Base-by-base conservation (phyloP, 2,113 vertebrate genomes). In the Rhodinocichla rosea region DNA sequence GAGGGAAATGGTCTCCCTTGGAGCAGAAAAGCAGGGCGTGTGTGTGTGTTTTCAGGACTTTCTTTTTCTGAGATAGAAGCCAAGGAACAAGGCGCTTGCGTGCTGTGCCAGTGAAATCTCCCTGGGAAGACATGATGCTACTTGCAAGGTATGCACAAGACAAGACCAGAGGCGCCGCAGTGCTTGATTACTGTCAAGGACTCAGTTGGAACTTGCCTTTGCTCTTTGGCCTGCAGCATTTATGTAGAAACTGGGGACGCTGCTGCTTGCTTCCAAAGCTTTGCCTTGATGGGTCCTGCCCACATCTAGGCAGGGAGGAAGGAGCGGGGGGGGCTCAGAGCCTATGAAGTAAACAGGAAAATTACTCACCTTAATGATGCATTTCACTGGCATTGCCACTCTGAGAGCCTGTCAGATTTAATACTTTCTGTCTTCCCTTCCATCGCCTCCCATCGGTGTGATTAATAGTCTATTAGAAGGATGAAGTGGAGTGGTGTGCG, bases 91-190 rank as follows among this genome's bases (percentile, higher is more conserved):
- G 89, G 68, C 2, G 20, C 85, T 87, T 95, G 86, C 90, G 42
- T 94, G 90, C 4, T 6, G 64, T 97, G 96, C 97, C 96, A 98
- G 98, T 98, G 98, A 98, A 99, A 98, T 97, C 95, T 98, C 98
- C 98, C 98, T 69, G 76, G 96, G 98, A 98, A 97, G 99, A 98
- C 99, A 98, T 99, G 99, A 99, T 98, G 96, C 97, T 98, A 99
- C 99, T 98, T 99, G 99, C 98, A 98, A 98, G 98, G 98, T 98
- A 99, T 99, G 99, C 98, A 97, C 96, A 97, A 98, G 99, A 99
- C 99, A 99, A 99, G 99, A 99, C 99, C 98, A 98, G 99, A 99
- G 99, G 99, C 99, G 99, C 99, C 99, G 98, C 97, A 97, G 96
- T 88, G 97, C 99, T 99, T 98, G 98, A 98, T 98, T 98, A 98